These are phyloP conservation scores for Cordilura impudica DNA, from an alignment of 2,888 invertebrate species.

Conservation along the genomic window DNA sequence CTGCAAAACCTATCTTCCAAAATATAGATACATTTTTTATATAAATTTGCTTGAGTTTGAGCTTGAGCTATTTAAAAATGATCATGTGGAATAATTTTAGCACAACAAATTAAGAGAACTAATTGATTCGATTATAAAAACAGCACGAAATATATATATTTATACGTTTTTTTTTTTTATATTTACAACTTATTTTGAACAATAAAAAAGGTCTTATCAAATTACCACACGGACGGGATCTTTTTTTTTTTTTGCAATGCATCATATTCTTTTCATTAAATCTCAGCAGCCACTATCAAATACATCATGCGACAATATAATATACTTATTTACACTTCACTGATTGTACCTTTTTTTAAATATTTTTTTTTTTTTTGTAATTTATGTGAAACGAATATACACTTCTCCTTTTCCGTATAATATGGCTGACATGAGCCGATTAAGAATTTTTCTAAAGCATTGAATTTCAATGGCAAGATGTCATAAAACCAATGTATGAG, in stretches of 20 bases:
- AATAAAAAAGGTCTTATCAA: constrained; percentile 38
- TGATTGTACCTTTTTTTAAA: constrained; percentile 39
- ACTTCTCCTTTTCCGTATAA: constrained; percentile 51
- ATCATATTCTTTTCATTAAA: constrained; percentile 38
- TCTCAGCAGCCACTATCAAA: constrained; percentile 48
- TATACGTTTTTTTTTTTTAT: too few species aligned
- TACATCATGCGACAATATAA: constrained; percentile 14
- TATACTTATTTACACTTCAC: constrained; percentile 11
- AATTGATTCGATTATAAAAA: constrained; percentile 49
- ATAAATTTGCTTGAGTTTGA: too few species aligned
- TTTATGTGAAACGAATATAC: constrained; percentile 45
- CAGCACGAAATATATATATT: constrained; percentile 7
- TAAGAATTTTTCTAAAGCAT: constrained; percentile 74
- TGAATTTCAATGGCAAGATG: constrained; percentile 70
- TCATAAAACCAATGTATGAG: constrained; percentile 52
- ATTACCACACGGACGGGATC: constrained; percentile 53
- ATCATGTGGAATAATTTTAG: background rate
- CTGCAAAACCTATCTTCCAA: too few species aligned
- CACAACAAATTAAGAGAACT: constrained; percentile 22
- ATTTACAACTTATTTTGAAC: constrained; percentile 28
- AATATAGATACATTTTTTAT: too few species aligned
- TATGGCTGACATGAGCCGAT: constrained; percentile 77
- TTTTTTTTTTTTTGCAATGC: constrained; percentile 20
- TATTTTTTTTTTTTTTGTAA: background rate
- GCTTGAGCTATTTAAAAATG: background rate